Conservation (phyloP, 2,113 vertebrate species). For the Apodemus sylvaticus region DNA sequence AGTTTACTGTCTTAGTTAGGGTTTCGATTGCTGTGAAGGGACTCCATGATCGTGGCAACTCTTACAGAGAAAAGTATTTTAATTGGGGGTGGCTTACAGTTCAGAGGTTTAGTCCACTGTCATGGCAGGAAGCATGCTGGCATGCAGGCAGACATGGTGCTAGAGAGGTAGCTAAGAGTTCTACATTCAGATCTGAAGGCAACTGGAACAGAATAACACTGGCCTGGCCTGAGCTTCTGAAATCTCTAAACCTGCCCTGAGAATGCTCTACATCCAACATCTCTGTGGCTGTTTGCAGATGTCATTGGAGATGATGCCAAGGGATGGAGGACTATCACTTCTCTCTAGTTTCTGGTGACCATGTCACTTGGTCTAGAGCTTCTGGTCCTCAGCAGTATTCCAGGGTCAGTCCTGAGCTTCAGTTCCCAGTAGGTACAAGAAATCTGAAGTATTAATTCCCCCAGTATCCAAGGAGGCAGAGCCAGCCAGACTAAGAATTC, state of each 20-base stretch:
- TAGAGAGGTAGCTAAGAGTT: background rate
- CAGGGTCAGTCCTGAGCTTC: fast-evolving
- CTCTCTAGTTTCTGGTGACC: background rate
- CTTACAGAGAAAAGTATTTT: background rate
- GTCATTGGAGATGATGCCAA: background rate
- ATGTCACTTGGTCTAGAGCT: background rate
- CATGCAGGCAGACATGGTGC: background rate
- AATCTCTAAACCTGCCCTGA: background rate
- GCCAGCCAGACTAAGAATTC: background rate
- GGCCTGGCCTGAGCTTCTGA: background rate
- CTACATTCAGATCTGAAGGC: background rate
- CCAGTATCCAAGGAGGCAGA: background rate
- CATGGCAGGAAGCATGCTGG: background rate
- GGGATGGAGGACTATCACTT: background rate
- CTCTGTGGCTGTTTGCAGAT: background rate
- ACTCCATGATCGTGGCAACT: background rate
- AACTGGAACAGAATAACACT: background rate
- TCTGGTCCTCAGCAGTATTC: background rate
- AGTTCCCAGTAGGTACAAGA: background rate
- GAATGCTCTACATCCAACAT: background rate
- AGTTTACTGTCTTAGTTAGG: constrained; percentile 59
- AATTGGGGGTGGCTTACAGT: background rate
- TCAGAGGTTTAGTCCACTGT: background rate
- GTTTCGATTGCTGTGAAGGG: background rate
- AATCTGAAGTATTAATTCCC: background rate